Conservation (phyloP, 2,888 invertebrate genomes). For the Pammene aurita region DNA sequence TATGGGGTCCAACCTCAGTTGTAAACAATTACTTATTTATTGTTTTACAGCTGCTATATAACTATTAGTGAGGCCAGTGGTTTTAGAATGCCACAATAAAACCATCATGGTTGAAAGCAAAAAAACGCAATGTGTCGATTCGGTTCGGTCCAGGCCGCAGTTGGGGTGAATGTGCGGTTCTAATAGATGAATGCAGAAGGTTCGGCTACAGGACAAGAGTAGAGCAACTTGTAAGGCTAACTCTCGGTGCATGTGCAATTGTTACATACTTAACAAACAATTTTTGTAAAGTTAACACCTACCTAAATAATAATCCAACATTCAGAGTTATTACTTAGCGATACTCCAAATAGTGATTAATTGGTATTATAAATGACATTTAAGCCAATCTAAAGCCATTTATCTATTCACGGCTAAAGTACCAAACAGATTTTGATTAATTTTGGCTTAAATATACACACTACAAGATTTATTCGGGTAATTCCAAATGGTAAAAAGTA, state of each 20-base stretch:
- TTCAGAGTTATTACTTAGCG: no score
- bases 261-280: no score
- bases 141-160: conserved; percentile 62
- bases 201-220: not conserved
- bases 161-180: conserved; percentile 19
- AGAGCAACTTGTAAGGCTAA: conserved; percentile 1
- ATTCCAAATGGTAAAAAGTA: no score
- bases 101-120: conserved; percentile 68
- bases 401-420: no score
- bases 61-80: conserved; percentile 66
- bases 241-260: not conserved
- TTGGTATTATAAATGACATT: no score
- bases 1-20: conserved; percentile 67
- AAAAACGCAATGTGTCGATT: conserved; percentile 55
- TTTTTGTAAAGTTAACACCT: no score
- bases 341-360: no score
- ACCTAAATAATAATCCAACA: no score
- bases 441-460: no score
- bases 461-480: no score
- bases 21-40: conserved; percentile 79
- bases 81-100: conserved; percentile 77
- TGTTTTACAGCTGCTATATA: conserved; percentile 79
- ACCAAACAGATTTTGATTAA: no score
- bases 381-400: no score
- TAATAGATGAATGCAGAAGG: conserved; percentile 12